Base-by-base conservation (phyloP, 2,113 vertebrate genomes). In the Pelvicachromis taeniatus region DNA sequence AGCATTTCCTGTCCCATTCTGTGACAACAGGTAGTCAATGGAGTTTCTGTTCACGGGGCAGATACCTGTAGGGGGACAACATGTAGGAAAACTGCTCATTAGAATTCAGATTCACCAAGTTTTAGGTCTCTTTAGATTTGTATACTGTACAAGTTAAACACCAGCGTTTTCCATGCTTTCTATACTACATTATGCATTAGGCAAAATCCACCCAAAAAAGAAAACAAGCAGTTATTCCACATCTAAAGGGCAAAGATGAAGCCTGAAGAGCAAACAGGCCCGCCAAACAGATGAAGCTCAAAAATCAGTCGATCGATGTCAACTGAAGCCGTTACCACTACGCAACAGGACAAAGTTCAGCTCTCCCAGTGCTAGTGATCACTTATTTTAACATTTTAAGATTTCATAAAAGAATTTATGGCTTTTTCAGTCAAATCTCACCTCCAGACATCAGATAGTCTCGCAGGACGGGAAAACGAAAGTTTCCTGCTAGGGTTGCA, bases 371-470 rank as follows among this genome's bases (percentile, higher is more conserved):
- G 56, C 87, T 59, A 59, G 42, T 26, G 70, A 84, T 81, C 65
- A 33, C 3, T 84, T 38, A 91, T 21, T 89, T 79, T 63, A 68
- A 59, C 42, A 26, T 77, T 70, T 23, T 17, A 84, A 77, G 48
- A 59, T 52, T 21, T 65, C 40, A 82, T 45, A 70, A 77, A 40
- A 52, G 50, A 26, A 29, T 48, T 38, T n/a, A 8, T 14, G 29
- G 35, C 12, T 42, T 33, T 35, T 54, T 13, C 16, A 0, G 52
- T 10, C 52, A 3, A 63, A 63, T 9, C 97, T 97, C 89, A 99
- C 99, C 98, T 85, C 98, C 99, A 84, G 97, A 98, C 98, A 99
- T 99, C 87, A 99, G 92, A 93, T 99, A 99, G 79, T 99, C 99
- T 82, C 99, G 95, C 29, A 99, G 90, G 63, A 99, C 90, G 0